Conservation (phyloP, 2,888 invertebrate genomes). For the Dinocampus coccinellae region DNA sequence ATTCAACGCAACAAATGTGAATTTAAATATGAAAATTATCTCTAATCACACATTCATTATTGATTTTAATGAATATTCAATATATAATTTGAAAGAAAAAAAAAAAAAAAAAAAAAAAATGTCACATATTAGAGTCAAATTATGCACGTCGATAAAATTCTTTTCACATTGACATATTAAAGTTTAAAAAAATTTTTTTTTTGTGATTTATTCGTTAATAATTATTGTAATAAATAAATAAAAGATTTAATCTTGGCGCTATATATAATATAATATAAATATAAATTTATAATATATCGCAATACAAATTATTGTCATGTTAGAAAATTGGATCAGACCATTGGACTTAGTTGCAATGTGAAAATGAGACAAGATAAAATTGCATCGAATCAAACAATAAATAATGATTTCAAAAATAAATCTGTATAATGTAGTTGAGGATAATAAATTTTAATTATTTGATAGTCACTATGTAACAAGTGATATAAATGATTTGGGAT, state of each 20-base stretch:
- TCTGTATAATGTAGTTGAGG: neutral
- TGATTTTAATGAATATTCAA: neutral
- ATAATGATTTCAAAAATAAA: neutral
- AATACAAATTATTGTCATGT: neutral
- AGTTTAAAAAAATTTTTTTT: neutral
- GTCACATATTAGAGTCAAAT: neutral
- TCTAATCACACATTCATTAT: neutral
- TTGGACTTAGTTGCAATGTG: neutral
- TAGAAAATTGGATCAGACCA: neutral
- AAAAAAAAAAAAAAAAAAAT: neutral
- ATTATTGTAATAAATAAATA: neutral
- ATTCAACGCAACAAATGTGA: conserved; percentile 95
- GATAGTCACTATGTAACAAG: neutral
- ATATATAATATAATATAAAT: neutral
- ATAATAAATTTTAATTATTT: conserved; percentile 7
- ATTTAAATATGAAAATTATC: neutral
- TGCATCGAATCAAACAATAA: conserved; percentile 38
- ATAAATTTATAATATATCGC: neutral
- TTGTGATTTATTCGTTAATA: neutral
- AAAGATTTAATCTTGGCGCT: neutral
- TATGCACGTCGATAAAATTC: neutral
- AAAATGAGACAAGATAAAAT: neutral
- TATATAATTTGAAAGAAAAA: no score
- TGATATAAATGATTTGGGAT: neutral
- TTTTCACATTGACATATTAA: neutral